Evolutionary conservation across 1,140 invertebrate species (phyloP).

Genomic region (Philopotamus ludificatus): DNA sequence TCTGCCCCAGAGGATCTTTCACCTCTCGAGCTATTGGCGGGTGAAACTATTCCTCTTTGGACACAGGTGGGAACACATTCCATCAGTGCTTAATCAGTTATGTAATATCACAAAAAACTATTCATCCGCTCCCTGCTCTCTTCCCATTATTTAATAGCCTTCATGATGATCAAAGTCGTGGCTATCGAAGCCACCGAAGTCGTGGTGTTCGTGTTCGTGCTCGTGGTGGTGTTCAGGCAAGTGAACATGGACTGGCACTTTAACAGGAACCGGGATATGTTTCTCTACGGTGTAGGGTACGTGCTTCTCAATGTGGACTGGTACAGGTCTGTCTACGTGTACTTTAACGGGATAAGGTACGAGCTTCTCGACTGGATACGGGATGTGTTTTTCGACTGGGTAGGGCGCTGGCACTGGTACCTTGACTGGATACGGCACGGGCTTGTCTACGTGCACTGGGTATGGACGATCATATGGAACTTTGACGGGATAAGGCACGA

Average conservation of each 20-base stretch:
- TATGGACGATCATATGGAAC: slow-evolving; percentile 60
- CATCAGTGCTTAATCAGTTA: slow-evolving; percentile 21
- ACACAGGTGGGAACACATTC: slow-evolving; percentile 17
- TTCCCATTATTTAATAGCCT: slow-evolving; percentile 30
- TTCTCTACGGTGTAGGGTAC: slow-evolving; percentile 60
- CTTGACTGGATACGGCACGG: slow-evolving; percentile 58
- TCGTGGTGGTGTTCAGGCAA: slow-evolving; percentile 47
- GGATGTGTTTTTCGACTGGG: slow-evolving; percentile 58
- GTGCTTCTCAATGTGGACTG: slow-evolving; percentile 60
- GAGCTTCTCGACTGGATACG: slow-evolving; percentile 60
- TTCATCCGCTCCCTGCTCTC: slow-evolving; percentile 30
- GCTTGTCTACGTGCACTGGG: slow-evolving; percentile 59
- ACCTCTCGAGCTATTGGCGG: slow-evolving; percentile 16
- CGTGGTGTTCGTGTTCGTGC: slow-evolving; percentile 48
- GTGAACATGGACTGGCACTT: slow-evolving; percentile 59
- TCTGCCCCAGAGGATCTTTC: slow-evolving; percentile 38
- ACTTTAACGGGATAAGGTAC: slow-evolving; percentile 63
- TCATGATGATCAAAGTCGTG: slow-evolving; percentile 31
- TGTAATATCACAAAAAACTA: slow-evolving; percentile 37
- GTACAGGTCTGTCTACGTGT: slow-evolving; percentile 60
- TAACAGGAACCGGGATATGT: slow-evolving; percentile 60
- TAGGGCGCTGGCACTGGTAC: slow-evolving; percentile 56
- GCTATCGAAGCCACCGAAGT: slow-evolving; percentile 5
- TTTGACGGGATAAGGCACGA: slow-evolving; percentile 64
- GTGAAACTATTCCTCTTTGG: slow-evolving; percentile 41